These are phyloP conservation scores for Cladopsammia gracilis DNA, from an alignment of 64 coral and sea anemone genomes.

Conservation along the genomic window DNA sequence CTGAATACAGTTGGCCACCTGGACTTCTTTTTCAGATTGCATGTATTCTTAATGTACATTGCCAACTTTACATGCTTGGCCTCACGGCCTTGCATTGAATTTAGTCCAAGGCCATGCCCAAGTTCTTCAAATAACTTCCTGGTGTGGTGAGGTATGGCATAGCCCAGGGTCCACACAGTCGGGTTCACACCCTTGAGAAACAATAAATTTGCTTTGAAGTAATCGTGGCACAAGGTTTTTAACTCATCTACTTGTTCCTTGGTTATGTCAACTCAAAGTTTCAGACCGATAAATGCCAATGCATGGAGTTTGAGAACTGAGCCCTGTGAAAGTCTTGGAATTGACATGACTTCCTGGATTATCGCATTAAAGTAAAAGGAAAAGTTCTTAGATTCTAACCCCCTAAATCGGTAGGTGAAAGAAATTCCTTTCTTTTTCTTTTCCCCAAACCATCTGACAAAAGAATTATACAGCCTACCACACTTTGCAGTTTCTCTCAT, in stretches of 20 bases:
- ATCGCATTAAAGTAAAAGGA: conserved; percentile 71
- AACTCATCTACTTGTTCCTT: conserved; percentile 47
- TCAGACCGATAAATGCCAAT: conserved; percentile 29
- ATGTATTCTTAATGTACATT: not conserved
- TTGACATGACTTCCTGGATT: conserved; percentile 34
- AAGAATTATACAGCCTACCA: conserved; percentile 54
- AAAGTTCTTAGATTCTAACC: conserved; percentile 68
- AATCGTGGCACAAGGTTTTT: conserved; percentile 49
- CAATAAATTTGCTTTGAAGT: conserved; percentile 26
- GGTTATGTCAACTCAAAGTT: conserved; percentile 29
- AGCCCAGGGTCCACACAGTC: conserved; percentile 47
- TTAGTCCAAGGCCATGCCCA: conserved; percentile 1
- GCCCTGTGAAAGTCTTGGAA: conserved; percentile 13
- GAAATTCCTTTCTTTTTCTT: conserved; percentile 64
- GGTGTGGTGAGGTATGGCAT: conserved; percentile 62
- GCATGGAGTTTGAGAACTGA: not conserved
- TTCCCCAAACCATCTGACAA: conserved; percentile 70
- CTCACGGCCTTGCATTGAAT: conserved; percentile 12
- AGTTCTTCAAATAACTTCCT: conserved; percentile 31
- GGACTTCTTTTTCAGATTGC: not conserved
- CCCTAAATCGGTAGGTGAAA: conserved; percentile 72
- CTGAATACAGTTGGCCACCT: conserved; percentile 15
- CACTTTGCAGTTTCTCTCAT: conserved; percentile 47
- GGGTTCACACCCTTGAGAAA: conserved; percentile 49
- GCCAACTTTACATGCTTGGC: conserved; percentile 22